Conservation (phyloP, 2,888 invertebrate species). For the Heliconius cydno region DNA sequence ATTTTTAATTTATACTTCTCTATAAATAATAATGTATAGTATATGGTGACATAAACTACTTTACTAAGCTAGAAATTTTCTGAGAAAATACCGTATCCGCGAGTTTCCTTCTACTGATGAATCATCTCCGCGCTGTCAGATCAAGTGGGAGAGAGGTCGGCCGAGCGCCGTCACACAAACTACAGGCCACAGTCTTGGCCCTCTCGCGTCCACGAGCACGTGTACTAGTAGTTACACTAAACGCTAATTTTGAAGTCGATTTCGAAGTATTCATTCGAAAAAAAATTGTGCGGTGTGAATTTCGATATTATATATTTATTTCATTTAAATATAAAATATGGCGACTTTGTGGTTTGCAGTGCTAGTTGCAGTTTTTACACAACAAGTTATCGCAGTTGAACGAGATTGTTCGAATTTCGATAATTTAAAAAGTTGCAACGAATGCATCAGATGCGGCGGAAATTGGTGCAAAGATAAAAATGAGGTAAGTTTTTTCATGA, state of each 20-base stretch:
- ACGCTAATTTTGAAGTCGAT: slow-evolving; percentile 37
- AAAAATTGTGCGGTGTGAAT: slow-evolving; percentile 40
- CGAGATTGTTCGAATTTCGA: slow-evolving; percentile 53
- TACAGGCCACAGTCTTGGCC: slow-evolving; percentile 58
- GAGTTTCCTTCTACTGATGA: slow-evolving; percentile 68
- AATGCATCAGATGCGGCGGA: slow-evolving; percentile 69
- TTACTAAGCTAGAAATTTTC: slow-evolving; percentile 37
- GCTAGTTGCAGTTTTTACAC: slow-evolving; percentile 61
- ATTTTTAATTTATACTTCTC: background rate
- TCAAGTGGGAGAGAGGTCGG: slow-evolving; percentile 51
- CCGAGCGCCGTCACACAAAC: slow-evolving; percentile 21
- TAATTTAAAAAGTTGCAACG: slow-evolving; percentile 61
- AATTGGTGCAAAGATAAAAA: slow-evolving; percentile 65
- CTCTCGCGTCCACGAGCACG: slow-evolving; percentile 55
- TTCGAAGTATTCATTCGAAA: slow-evolving; percentile 21
- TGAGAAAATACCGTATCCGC: slow-evolving; percentile 57
- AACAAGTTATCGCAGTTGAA: slow-evolving; percentile 61
- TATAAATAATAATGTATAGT: background rate
- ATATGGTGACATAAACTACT: background rate
- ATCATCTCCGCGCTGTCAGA: slow-evolving; percentile 64
- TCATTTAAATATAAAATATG: slow-evolving; percentile 52
- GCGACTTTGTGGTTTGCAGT: slow-evolving; percentile 65
- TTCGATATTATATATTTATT: slow-evolving; percentile 43
- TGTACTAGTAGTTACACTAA: slow-evolving; percentile 59
- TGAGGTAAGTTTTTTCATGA: slow-evolving; percentile 53